These are phyloP conservation scores for Leptestheria dahalacensis DNA, from an alignment of 1,140 invertebrate genomes.

Conservation along the genomic window DNA sequence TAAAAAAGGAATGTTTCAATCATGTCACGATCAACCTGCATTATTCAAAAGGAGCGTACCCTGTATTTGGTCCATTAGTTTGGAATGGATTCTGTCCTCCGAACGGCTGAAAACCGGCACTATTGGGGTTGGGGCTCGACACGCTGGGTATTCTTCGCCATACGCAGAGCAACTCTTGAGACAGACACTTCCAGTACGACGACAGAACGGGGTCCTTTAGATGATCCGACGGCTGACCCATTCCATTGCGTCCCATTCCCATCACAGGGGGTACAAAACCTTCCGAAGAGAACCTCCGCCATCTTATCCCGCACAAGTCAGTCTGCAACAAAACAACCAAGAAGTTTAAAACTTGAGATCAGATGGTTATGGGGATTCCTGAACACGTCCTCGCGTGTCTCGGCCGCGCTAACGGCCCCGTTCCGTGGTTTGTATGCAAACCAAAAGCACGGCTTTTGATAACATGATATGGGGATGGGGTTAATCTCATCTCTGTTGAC, in stretches of 20 bases:
- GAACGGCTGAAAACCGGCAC: neutral
- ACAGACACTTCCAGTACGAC: conserved; percentile 83
- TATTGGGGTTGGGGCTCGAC: conserved; percentile 15
- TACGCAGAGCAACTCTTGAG: conserved; percentile 86
- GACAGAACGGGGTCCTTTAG: conserved; percentile 84
- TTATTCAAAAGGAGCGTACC: neutral
- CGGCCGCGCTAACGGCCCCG: too few relatives aligned
- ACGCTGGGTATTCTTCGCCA: conserved; percentile 53
- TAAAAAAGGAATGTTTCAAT: too few relatives aligned
- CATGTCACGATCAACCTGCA: neutral
- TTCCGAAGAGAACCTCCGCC: conserved; percentile 80
- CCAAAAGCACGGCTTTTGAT: too few relatives aligned
- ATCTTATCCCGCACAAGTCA: conserved; percentile 96
- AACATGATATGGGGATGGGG: too few relatives aligned
- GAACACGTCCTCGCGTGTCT: too few relatives aligned
- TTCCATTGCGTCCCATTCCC: conserved; percentile 18
- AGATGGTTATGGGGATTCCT: too few relatives aligned
- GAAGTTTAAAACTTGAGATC: too few relatives aligned
- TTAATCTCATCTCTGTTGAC: conserved; percentile 24
- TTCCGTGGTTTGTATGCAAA: too few relatives aligned
- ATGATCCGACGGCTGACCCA: conserved; percentile 37
- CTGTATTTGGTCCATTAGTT: neutral
- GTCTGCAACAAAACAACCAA: conserved; percentile 49
- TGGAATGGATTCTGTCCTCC: neutral
- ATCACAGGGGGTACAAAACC: neutral